Percentiles rank a stretch among this genome's conserved stretches.
Evolutionary conservation across 1,140 invertebrate genomes (phyloP).

Genomic region (Plectrocnemia conspersa): DNA sequence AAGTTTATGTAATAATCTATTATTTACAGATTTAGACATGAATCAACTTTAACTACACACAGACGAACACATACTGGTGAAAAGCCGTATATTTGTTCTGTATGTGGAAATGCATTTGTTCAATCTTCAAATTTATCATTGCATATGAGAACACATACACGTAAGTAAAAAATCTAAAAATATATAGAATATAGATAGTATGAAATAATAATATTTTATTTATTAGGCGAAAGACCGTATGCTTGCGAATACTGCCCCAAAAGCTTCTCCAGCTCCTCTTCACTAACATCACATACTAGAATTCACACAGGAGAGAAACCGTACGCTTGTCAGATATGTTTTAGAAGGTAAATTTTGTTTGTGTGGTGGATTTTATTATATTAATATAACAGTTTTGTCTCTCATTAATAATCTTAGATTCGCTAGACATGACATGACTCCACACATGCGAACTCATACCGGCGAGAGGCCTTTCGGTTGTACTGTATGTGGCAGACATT

Average conservation of each 20-base stretch:
- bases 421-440: slow-evolving; percentile 40
- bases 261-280: slow-evolving; percentile 54
- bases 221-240: slow-evolving; percentile 52
- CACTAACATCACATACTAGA: slow-evolving; percentile 60
- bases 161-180: too few relatives aligned
- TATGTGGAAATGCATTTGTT: slow-evolving; percentile 55
- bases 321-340: slow-evolving; percentile 59
- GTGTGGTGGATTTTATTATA: too few relatives aligned
- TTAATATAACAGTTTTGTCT: too few relatives aligned
- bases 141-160: slow-evolving; percentile 65
- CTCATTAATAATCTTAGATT: too few relatives aligned
- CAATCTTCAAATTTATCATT: slow-evolving; percentile 74
- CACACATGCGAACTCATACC: slow-evolving; percentile 62
- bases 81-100: slow-evolving; percentile 55
- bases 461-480: slow-evolving; percentile 64
- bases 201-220: slow-evolving; percentile 16
- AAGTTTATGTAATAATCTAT: not conserved
- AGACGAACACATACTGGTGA: slow-evolving; percentile 60
- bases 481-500: slow-evolving; percentile 43
- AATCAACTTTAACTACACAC: slow-evolving; percentile 59
- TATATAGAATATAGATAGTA: too few relatives aligned
- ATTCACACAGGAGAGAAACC: slow-evolving; percentile 68
- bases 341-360: slow-evolving; percentile 45
- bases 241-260: slow-evolving; percentile 49
- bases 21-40: slow-evolving; percentile 51